Base-by-base conservation (phyloP, 1,140 invertebrate species). In the Cydia splendana region DNA sequence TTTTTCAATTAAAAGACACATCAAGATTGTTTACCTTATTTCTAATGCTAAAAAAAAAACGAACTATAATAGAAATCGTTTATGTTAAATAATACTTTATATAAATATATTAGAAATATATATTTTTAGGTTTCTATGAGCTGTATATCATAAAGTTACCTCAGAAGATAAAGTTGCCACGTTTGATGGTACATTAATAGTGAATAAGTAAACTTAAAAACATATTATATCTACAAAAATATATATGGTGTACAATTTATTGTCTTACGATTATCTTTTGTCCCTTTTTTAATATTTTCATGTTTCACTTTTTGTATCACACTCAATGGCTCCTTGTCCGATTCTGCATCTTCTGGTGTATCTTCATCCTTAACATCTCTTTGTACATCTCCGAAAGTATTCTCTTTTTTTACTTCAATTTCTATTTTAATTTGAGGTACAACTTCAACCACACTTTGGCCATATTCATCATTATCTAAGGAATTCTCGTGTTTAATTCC, bases 251-350 rank as follows among this genome's bases (percentile, higher is more conserved):
- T 42, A 42, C 38, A 42, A 42, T 34, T 34, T 67, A 67, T 28
- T 74, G 4, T n/a, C 77, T 75, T 81, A 88, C 86, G 82, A 82
- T 86, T 87, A 80, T 88, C 87, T 76, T 84, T 83, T 28, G 51
- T 71, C 69, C 81, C 80, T 5, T 76, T 62, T 18, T 79, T 81
- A 62, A 42, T 42, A 75, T 75, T 74, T 80, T 88, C 87, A 85
- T 87, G 81, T 79, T 91, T 90, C 7, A 89, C 84, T 75, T 80
- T 82, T 71, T 90, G 87, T 42, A 90, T 86, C 18, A 87, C 85
- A 85, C 88, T 91, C 20, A 91, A 79, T 1, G 88, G 74, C 42
- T 89, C 86, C 75, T 91, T 81, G 76, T 91, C 88, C 2, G 88
- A 88, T 5, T 85, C 79, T 28, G 69, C 74, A 34, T 85, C 75